Percentiles rank a stretch among this genome's conserved stretches.
Evolutionary conservation across 2,888 invertebrate species (phyloP).

Genomic region (Hypomecis atomaria): DNA sequence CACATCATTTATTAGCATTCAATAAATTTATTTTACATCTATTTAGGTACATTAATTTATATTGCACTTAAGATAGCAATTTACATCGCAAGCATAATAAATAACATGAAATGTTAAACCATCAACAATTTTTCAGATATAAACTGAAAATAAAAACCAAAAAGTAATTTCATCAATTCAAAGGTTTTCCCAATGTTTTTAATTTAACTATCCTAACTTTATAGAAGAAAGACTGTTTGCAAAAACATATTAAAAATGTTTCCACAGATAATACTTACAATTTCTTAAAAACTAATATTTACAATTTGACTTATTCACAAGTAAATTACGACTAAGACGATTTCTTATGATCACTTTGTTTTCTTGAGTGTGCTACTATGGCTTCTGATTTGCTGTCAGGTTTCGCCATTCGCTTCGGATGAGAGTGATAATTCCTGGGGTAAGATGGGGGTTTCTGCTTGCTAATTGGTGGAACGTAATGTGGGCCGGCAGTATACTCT

Average conservation of each 20-base stretch:
- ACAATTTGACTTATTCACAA: constrained; percentile 44
- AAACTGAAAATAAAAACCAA: background rate
- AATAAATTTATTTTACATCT: constrained; percentile 20
- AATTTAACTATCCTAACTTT: background rate
- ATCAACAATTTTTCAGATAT: background rate
- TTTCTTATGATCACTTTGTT: constrained; percentile 57
- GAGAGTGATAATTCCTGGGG: constrained; percentile 72
- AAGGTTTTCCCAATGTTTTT: no score
- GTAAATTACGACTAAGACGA: constrained; percentile 6
- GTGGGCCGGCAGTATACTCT: constrained; percentile 62
- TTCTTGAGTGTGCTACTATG: constrained; percentile 47
- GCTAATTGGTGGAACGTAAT: constrained; percentile 60
- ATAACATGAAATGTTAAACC: constrained; percentile 29
- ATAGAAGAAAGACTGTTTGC: constrained; percentile 13
- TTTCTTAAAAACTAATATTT: constrained; percentile 54
- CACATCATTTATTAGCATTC: constrained; percentile 28
- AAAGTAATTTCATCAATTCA: background rate
- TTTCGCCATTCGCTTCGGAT: constrained; percentile 72
- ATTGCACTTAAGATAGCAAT: constrained; percentile 41
- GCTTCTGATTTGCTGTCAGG: constrained; percentile 58
- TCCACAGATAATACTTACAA: constrained; percentile 36
- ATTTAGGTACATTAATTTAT: constrained; percentile 21
- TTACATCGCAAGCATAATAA: constrained; percentile 40
- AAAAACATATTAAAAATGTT: constrained; percentile 14
- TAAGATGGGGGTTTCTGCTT: constrained; percentile 65